Percentiles rank a stretch among this genome's conserved stretches.
These are phyloP conservation scores for Aplochiton taeniatus DNA, from an alignment of 2,797 vertebrate genomes.

Conservation along the genomic window DNA sequence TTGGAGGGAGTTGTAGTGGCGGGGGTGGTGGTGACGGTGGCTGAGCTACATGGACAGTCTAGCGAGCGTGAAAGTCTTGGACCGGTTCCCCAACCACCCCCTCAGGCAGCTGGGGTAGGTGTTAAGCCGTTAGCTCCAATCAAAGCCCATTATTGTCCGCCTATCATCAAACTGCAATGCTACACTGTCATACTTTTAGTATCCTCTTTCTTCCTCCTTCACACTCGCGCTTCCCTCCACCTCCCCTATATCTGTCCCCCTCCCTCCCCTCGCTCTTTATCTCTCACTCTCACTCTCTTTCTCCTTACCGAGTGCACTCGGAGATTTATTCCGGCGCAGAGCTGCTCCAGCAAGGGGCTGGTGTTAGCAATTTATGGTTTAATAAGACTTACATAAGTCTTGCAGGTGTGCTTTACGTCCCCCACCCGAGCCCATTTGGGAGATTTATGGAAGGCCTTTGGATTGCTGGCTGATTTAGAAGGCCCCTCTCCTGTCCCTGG, in stretches of 20 bases:
- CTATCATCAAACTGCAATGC: constrained; percentile 51
- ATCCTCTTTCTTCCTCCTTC: constrained; percentile 49
- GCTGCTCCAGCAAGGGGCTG: constrained; percentile 69
- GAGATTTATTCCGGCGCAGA: constrained; percentile 78
- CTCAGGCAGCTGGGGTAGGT: constrained; percentile 67
- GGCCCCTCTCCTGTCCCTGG: constrained; percentile 71
- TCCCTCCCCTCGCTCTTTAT: constrained; percentile 37
- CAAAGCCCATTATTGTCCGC: constrained; percentile 66
- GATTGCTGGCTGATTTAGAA: constrained; percentile 84
- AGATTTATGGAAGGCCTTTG: constrained; percentile 82
- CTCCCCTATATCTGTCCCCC: constrained; percentile 26
- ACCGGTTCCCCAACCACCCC: constrained; percentile 36
- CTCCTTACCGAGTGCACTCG: constrained; percentile 51
- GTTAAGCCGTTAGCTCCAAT: constrained; percentile 79
- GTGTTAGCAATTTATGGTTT: constrained; percentile 85
- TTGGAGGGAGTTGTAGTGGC: constrained; percentile 26
- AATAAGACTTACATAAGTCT: constrained; percentile 90
- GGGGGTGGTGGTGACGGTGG: constrained; percentile 17
- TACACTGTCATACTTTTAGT: constrained; percentile 52
- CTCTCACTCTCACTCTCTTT: constrained; percentile 65
- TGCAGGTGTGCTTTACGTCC: constrained; percentile 85
- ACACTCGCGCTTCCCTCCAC: constrained; percentile 42
- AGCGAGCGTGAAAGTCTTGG: constrained; percentile 37
- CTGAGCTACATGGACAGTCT: constrained; percentile 33
- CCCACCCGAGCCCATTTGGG: constrained; percentile 78